Base-by-base conservation (phyloP, 2,797 vertebrate species). In the Scolopax rusticola region DNA sequence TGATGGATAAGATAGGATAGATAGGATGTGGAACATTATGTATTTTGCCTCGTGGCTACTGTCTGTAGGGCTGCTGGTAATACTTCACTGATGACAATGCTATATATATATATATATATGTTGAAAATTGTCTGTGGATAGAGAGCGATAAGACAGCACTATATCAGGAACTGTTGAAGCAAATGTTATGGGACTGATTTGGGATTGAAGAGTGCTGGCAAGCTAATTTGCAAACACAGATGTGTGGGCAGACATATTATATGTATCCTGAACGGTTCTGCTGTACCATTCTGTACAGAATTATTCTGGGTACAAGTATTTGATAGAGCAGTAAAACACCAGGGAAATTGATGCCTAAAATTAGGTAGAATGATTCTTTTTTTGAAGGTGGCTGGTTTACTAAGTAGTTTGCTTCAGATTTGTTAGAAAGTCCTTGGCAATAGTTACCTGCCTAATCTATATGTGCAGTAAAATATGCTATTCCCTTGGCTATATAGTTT, bases 211-310 rank as follows among this genome's bases (percentile, higher is more conserved):
- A 82, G 47, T 74, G 77, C 74, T 96, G 81, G 63, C 64, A 89
- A 95, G 59, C 19, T 65, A 86, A 95, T 92, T 79, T 76, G 63
- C 77, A 86, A 65, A 79, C 89, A 93, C 65, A 91, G 80, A 73
- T 90, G 67, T 92, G 86, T 82, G 59, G 77, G 90, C 77, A 95
- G 93, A 54, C 30, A 65, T 76, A 36, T 82, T 65, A 3, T 11
- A 48, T 23, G n/a, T 51, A 59, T 74, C 47, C 56, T 27, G 74
- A 92, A 84, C 13, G 48, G 43, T 79, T 74, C 67, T 87, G 43
- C 70, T 63, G 0, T 30, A 8, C 59, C n/a, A 30, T 53, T 82
- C 67, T 77, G 63, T 47, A n/a, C 60, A 64, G 83, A 91, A 77
- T 82, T 92, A 84, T 76, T 76, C 67, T 70, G 47, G n/a, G 21